phyloP scores from a whole-genome alignment of 1,140 invertebrate species.

The Diabrotica undecimpunctata region DNA sequence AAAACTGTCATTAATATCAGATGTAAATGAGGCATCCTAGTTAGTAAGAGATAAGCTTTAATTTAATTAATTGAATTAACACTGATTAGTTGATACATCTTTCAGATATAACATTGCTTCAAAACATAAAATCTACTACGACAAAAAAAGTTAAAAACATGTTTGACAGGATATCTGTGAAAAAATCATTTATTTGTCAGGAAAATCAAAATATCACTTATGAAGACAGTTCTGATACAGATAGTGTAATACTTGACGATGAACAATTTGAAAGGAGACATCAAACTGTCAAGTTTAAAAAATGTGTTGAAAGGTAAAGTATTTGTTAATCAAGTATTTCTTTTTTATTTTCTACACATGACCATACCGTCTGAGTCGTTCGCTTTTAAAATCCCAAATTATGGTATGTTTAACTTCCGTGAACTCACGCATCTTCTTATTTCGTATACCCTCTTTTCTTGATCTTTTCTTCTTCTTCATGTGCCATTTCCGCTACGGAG shows the following conservation, averaged over 20 bases:
- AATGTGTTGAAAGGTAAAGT: neutral
- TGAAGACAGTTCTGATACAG: constrained; percentile 12
- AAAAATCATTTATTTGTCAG: neutral
- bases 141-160: constrained; percentile 12
- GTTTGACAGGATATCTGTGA: constrained; percentile 4
- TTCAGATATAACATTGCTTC: neutral
- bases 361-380: too few species aligned
- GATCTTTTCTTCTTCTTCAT: too few species aligned
- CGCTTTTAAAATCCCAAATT: too few species aligned
- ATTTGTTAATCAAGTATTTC: neutral
- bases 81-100: neutral
- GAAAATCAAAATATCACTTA: neutral
- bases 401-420: too few species aligned
- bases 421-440: too few species aligned
- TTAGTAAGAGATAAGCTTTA: neutral
- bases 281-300: neutral
- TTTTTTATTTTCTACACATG: too few species aligned
- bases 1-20: too few species aligned
- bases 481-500: too few species aligned
- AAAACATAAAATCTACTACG: constrained; percentile 5
- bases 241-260: constrained; percentile 19
- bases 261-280: constrained; percentile 13
- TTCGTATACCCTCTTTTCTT: too few species aligned
- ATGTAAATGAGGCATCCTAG: too few species aligned
- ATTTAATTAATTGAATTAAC: neutral